Evolutionary conservation across 2,797 vertebrate species (phyloP).

Genomic region (Rhinatrema bivittatum): DNA sequence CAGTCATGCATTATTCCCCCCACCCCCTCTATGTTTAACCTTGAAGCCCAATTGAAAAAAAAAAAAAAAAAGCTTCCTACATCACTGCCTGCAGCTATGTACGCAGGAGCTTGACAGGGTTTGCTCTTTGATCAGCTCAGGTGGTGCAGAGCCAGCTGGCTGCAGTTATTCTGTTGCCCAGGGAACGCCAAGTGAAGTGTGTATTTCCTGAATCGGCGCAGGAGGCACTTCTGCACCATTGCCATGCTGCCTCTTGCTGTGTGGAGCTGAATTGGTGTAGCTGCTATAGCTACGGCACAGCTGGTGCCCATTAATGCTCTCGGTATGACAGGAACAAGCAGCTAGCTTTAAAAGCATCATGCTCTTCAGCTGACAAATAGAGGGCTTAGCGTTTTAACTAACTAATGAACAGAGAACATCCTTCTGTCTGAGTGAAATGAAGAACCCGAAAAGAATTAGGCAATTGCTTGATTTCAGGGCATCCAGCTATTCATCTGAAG

Average conservation of each 20-base stretch:
- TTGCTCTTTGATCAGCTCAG: conserved; percentile 43
- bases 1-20: conserved; percentile 16
- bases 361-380: conserved; percentile 26
- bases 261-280: conserved; percentile 37
- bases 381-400: conserved; percentile 21
- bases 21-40: conserved; percentile 33
- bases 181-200: conserved; percentile 54
- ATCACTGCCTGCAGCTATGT: conserved; percentile 32
- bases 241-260: conserved; percentile 40
- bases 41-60: conserved; percentile 34
- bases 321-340: conserved; percentile 27
- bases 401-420: conserved; percentile 12
- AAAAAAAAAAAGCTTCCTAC: conserved; percentile 15
- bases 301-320: conserved; percentile 54
- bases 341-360: conserved; percentile 25
- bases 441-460: conserved; percentile 4
- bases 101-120: conserved; percentile 25
- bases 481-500: accelerated
- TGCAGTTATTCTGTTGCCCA: conserved; percentile 43
- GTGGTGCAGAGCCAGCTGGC: conserved; percentile 55
- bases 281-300: conserved; percentile 46
- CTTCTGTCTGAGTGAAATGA: conserved; percentile 14
- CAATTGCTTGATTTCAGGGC: conserved; percentile 10
- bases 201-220: conserved; percentile 40
- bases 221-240: conserved; percentile 46